Conservation (phyloP, 1,140 invertebrate genomes). For the Cotesia typhae region DNA sequence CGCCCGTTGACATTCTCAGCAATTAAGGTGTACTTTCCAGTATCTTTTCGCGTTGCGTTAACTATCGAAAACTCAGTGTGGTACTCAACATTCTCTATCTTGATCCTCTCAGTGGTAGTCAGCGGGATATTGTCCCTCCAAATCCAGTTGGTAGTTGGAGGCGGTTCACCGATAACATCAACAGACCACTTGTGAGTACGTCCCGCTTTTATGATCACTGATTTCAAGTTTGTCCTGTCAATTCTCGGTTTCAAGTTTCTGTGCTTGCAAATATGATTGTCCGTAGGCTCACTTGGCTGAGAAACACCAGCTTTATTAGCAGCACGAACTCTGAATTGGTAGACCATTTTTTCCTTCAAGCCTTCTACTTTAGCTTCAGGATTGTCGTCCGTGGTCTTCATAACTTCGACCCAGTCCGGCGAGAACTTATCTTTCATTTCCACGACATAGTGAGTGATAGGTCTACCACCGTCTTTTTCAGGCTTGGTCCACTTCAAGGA, state of each 20-base stretch:
- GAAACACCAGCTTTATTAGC: constrained; percentile 91
- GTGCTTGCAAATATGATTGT: constrained; percentile 93
- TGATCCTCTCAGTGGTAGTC: constrained; percentile 83
- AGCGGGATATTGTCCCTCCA: constrained; percentile 85
- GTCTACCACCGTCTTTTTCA: constrained; percentile 89
- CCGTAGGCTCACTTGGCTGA: constrained; percentile 89
- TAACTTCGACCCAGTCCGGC: constrained; percentile 87
- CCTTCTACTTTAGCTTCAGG: constrained; percentile 85
- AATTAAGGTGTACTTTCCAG: constrained; percentile 89
- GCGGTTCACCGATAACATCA: constrained; percentile 88
- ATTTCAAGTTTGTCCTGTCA: constrained; percentile 88
- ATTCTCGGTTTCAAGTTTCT: constrained; percentile 92
- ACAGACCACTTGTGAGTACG: constrained; percentile 93
- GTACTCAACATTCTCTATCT: constrained; percentile 90
- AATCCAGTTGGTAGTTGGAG: constrained; percentile 85
- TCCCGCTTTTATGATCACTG: constrained; percentile 85
- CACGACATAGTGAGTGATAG: constrained; percentile 93
- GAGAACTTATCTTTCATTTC: constrained; percentile 97
- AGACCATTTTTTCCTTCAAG: constrained; percentile 92
- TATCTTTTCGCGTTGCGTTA: constrained; percentile 86
- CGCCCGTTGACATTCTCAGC: constrained; percentile 90
- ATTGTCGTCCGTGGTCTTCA: constrained; percentile 80
- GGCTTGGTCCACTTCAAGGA: constrained; percentile 91
- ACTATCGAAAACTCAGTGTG: constrained; percentile 88
- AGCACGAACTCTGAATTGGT: constrained; percentile 91